Evolutionary conservation across 2,797 vertebrate genomes (phyloP), one percentile per base, ranked within the genome.

Genomic region (Peromyscus attwateri): DNA sequence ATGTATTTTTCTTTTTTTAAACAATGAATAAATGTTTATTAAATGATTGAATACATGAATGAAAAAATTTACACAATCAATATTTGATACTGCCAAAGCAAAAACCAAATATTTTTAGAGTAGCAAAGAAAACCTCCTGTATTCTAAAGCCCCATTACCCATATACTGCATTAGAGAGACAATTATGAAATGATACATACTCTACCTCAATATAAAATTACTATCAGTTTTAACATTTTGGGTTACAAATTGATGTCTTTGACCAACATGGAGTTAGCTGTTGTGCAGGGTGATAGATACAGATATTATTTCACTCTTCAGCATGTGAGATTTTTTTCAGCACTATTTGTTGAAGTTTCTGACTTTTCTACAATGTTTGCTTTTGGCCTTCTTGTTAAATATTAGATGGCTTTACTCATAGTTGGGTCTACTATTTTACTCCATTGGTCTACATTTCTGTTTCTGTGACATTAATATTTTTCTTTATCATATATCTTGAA

Each of bases 131-230:
- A 94, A 8, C 0, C 40, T 25, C 62, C 55, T 87, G 68, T 91
- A 60, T 17, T 37, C 13, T 85, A 40, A 77, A 82, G 34, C 76
- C 82, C 27, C 46, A 80, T 6, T 40, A 31, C 12, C 11, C 57
- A 92, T 37, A 11, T 52, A 60, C 49, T 92, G n/a, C 3, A 91
- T 84, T 95, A 93, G 66, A 55, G 97, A 93, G 7, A 43, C 17
- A 93, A 77, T 93, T 91, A 46, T 79, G 62, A 96, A 85, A 64
- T 89, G 16, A 89, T 76, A 55, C 57, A 43, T 87, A 43, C n/a
- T 91, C 62, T 95, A 92, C 80, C 25, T 31, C 84, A 91, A 71
- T 91, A 23, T 83, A 94, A 95, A 95, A 55, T 81, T 25, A 96
- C 73, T 75, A 43, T 21, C 21, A 75, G 29, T 75, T 75, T 75